These are phyloP conservation scores for Chiridota heheva DNA, from an alignment of 35 echinoderm and acorn worm genomes.

Conservation along the genomic window DNA sequence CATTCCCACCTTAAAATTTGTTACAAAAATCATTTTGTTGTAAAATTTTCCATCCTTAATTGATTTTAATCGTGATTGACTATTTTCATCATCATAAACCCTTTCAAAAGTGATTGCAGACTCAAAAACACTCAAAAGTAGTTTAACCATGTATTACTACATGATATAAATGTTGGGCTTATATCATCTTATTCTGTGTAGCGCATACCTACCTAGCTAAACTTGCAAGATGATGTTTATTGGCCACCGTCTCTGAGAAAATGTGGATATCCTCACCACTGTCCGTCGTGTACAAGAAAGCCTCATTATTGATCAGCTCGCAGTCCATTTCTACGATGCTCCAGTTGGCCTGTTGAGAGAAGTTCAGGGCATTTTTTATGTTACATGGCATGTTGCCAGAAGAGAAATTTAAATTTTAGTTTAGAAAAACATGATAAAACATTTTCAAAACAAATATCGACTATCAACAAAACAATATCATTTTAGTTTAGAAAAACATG, in stretches of 20 bases:
- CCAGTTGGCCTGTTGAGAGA: slow-evolving; percentile 71
- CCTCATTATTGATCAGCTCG: slow-evolving; percentile 85
- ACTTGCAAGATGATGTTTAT: slow-evolving; percentile 91
- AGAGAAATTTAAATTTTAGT: too few species aligned
- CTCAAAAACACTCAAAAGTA: too few species aligned
- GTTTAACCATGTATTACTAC: too few species aligned
- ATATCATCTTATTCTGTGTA: too few species aligned
- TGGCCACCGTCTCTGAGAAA: slow-evolving; percentile 62
- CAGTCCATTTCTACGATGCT: slow-evolving; percentile 59
- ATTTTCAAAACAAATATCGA: not conserved
- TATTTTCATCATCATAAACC: too few species aligned
- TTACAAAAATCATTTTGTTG: too few species aligned
- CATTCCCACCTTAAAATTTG: too few species aligned
- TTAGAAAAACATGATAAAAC: too few species aligned
- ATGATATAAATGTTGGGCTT: too few species aligned
- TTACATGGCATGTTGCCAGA: not conserved
- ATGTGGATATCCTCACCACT: slow-evolving; percentile 45
- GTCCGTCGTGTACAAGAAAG: slow-evolving; percentile 77
- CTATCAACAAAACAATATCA: not conserved
- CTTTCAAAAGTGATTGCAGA: too few species aligned
- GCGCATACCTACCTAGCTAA: slow-evolving; percentile 71
- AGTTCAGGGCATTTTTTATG: not conserved
- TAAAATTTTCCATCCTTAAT: too few species aligned
- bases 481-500: not conserved
- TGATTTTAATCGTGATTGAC: too few species aligned